Percentiles rank a stretch among this genome's conserved stretches.
Conservation (phyloP, 2,113 vertebrate species). For the Chionis minor region DNA sequence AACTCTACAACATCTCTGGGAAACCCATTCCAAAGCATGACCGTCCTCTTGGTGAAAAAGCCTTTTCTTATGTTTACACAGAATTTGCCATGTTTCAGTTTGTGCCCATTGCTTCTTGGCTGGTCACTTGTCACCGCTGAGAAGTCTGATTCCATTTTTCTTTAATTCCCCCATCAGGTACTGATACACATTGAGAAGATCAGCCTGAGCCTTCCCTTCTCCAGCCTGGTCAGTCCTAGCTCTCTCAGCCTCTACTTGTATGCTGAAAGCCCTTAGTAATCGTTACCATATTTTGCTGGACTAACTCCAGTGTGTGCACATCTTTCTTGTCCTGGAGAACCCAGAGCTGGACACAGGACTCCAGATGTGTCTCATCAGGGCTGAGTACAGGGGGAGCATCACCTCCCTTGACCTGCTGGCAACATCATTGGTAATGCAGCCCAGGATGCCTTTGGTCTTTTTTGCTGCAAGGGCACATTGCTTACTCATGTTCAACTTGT, state of each 20-base stretch:
- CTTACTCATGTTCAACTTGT: background rate
- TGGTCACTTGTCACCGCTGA: background rate
- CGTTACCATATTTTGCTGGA: background rate
- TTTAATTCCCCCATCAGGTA: background rate
- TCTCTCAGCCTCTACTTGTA: background rate
- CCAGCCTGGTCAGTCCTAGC: background rate
- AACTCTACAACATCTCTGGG: background rate
- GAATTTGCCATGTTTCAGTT: background rate
- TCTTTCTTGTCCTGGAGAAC: background rate
- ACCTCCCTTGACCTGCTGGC: background rate
- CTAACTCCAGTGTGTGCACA: background rate
- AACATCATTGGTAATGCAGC: background rate
- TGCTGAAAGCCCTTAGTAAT: background rate
- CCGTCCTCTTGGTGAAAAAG: background rate
- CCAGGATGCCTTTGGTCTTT: background rate
- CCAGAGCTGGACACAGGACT: background rate
- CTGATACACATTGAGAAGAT: background rate
- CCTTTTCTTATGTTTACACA: background rate
- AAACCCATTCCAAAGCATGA: background rate
- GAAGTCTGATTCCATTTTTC: background rate
- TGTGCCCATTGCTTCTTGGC: background rate
- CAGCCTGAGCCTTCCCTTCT: background rate
- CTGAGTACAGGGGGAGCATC: background rate
- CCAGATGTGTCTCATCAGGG: background rate
- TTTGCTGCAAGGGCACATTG: background rate